Conservation (phyloP, 2,888 invertebrate genomes). For the Caenorhabditis doughertyi region DNA sequence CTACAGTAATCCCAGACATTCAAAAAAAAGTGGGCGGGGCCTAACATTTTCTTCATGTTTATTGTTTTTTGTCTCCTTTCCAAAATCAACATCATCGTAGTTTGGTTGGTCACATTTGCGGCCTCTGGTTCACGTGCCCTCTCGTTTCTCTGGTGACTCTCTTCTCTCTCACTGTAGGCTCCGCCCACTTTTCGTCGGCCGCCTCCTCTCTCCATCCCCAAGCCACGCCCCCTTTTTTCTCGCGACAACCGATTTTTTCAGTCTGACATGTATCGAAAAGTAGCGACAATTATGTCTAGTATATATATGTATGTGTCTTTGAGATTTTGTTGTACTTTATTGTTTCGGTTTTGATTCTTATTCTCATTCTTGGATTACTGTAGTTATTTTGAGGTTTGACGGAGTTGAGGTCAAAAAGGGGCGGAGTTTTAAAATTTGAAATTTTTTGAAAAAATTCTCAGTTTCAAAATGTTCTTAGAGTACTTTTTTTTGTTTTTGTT, state of each 20-base stretch:
- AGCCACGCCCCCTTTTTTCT: conserved; percentile 42
- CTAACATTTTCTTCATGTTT: background rate
- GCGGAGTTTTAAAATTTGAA: background rate
- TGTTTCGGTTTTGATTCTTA: conserved; percentile 6
- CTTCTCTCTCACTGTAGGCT: conserved; percentile 37
- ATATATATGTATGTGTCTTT: conserved; percentile 5
- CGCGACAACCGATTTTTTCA: conserved; percentile 42
- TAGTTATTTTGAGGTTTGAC: background rate
- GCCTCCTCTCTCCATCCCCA: background rate
- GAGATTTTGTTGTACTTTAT: background rate
- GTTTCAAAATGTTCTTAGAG: too few relatives aligned
- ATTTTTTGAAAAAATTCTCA: background rate
- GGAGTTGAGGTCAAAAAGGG: too few relatives aligned
- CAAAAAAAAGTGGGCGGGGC: too few relatives aligned
- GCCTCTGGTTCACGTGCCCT: conserved; percentile 37
- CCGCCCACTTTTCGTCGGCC: conserved; percentile 2
- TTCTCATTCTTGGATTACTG: background rate
- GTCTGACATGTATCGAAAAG: conserved; percentile 34
- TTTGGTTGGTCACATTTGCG: conserved; percentile 44
- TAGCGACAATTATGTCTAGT: conserved; percentile 32
- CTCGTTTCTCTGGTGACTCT: conserved; percentile 14
- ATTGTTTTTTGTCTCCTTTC: conserved; percentile 29
- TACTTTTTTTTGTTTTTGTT: too few relatives aligned
- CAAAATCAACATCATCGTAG: conserved; percentile 13
- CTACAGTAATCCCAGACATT: background rate